Evolutionary conservation across 2,113 vertebrate genomes (phyloP), one percentile per base, ranked within the genome.

Genomic region (Theristicus caerulescens): DNA sequence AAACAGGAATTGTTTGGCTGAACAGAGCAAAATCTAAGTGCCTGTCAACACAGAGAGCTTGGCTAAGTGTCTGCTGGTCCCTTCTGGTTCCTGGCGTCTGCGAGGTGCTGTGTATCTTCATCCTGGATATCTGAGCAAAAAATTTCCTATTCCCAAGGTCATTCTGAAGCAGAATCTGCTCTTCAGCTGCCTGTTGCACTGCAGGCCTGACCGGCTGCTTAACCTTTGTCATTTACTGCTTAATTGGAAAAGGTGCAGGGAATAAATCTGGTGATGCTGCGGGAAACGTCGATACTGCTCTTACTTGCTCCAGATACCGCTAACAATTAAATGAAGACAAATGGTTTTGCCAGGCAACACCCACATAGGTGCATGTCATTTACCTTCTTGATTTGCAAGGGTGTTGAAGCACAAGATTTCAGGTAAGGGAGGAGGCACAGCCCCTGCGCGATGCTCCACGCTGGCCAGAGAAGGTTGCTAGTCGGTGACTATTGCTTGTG

Each of bases 391-490:
- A 36, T 74, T 83, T 79, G 40, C 64, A 58, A 18, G 88, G 29
- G 13, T 85, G 55, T 81, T 3, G 0, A 38, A 74, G 51, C 71
- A 24, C 42, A 14, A 24, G 58, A 34, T 71, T 71, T 58, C 13
- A 15, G 64, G 40, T 54, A 9, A 46, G 46, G 13, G 62, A 79
- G 38, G 40, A 55, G 70, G 34, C 21, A 24, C 42, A 89, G 81
- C 44, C 44, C 47, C 44, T 13, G 0, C 5, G 16, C 1, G 3
- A 0, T 55, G 31, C 19, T 71, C 36, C 46, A 4, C 9, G 0
- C 46, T 82, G 82, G 6, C 52, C 61, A 36, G 52, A 32, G 36
- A 13, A 69, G 19, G 25, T 26, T 89, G 13, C 52, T 59, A 14
- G 22, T 36, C 18, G 67, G 24, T 77, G 40, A 5, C 46, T 65